Percentiles rank a stretch among this genome's conserved stretches.
Evolutionary conservation across 2,113 vertebrate species (phyloP).

Genomic region (Vulpes vulpes): DNA sequence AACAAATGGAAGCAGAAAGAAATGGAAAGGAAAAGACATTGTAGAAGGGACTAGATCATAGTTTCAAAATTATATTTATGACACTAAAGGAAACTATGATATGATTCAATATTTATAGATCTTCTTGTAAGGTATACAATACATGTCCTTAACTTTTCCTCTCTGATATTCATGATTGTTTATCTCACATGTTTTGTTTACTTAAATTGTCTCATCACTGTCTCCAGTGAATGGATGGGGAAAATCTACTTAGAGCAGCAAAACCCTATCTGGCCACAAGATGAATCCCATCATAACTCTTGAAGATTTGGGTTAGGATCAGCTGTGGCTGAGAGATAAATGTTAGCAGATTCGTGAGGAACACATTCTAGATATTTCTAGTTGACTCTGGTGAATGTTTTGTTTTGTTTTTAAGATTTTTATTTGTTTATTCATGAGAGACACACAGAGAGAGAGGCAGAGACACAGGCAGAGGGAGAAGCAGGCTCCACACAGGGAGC

Average conservation of each 20-base stretch:
- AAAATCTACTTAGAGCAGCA: background rate
- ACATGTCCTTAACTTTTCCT: background rate
- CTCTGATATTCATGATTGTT: background rate
- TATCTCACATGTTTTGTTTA: background rate
- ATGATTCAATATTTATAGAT: background rate
- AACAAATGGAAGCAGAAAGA: background rate
- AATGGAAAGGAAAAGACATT: background rate
- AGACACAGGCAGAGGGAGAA: too few species aligned
- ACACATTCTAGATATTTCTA: constrained; percentile 27
- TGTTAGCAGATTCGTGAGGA: background rate
- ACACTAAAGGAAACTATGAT: background rate
- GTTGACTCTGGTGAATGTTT: constrained; percentile 6
- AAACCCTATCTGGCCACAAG: background rate
- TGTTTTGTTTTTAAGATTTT: too few species aligned
- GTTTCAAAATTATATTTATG: background rate
- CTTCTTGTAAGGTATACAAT: background rate
- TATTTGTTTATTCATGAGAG: too few species aligned
- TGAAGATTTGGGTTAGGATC: background rate
- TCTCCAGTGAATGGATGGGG: background rate
- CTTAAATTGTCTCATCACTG: background rate
- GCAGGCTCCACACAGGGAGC: too few species aligned
- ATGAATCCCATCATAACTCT: background rate
- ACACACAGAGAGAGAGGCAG: too few species aligned
- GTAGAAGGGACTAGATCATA: background rate
- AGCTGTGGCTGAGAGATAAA: background rate